Evolutionary conservation across 2,113 vertebrate genomes (phyloP), one percentile per base, ranked within the genome.

Genomic region (Crotalus tigris): DNA sequence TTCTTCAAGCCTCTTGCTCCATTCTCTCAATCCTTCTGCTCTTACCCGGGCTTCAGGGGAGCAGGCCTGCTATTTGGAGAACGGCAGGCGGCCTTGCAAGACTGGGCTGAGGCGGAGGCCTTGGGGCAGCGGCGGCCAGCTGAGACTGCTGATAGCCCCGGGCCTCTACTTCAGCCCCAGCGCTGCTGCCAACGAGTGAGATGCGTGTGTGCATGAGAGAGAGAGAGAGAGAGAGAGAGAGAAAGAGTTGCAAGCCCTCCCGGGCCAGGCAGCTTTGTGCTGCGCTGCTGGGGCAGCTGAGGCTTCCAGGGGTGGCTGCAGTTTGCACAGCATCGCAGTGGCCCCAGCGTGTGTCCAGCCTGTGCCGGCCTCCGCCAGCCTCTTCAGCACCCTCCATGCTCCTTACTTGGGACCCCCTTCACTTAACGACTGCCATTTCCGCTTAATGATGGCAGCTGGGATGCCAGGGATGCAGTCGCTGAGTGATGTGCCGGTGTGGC

Each of bases 11-110:
- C 24, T 26, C 24, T 24, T 59, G 9, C 23, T 11, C 59, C 24
- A 0, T 12, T 26, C 24, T 11, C 10, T 26, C 1, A 0, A 12
- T 29, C 61, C 26, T 11, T 4, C 26, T 29, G 26, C 9, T 29
- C 10, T 64, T 64, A 3, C 29, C 61, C 24, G 1, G 24, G 24
- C 26, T 26, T 61, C 10, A 3, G 61, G 61, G 29, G 61, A 29
- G 3, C 26, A 0, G 3, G 29, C 4, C 3, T 26, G 26, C 26
- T 29, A 11, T 29, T 64, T 11, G 61, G 26, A 2, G 26, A 12
- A 29, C 10, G 3, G 10, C 61, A 64, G 59, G 26, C 3, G 26
- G 61, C 61, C 61, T 29, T 1, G 10, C 24, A 0, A 61, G 24
- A 26, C 26, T 3, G 24, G 58, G 21, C 23, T 1, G 23, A 24